Conservation (phyloP, 2,797 vertebrate species). For the Melanotaenia maccullochi region DNA sequence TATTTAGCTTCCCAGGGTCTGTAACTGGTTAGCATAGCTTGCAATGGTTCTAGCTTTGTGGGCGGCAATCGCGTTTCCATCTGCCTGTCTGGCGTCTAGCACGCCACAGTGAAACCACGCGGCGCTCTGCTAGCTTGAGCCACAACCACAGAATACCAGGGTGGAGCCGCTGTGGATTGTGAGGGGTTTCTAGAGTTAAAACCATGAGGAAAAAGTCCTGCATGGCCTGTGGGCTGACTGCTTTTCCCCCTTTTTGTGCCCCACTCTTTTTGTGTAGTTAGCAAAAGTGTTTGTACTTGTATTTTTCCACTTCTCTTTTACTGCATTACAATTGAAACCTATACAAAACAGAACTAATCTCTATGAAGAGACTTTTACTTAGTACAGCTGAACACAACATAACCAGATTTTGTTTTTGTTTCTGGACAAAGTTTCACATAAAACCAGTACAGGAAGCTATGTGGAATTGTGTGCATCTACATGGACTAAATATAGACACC, state of each 20-base stretch:
- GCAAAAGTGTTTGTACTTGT: slow-evolving; percentile 20
- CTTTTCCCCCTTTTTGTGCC: background rate
- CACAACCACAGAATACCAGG: slow-evolving; percentile 79
- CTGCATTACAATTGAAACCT: background rate
- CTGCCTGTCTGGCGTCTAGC: slow-evolving; percentile 78
- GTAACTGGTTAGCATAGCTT: slow-evolving; percentile 68
- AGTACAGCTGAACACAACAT: background rate
- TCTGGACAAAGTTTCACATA: background rate
- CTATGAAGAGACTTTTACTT: background rate
- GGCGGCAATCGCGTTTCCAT: slow-evolving; percentile 76
- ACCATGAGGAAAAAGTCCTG: slow-evolving; percentile 22
- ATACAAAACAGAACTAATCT: background rate
- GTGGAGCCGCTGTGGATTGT: slow-evolving; percentile 65
- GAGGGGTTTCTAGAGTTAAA: slow-evolving; percentile 31
- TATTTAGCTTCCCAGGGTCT: slow-evolving; percentile 78
- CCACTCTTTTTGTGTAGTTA: slow-evolving; percentile 1
- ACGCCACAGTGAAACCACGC: slow-evolving; percentile 73
- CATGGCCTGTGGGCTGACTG: slow-evolving; percentile 35
- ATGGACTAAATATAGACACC: background rate
- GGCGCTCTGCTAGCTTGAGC: slow-evolving; percentile 58
- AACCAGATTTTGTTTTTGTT: background rate
- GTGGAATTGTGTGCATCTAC: background rate
- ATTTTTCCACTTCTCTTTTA: background rate
- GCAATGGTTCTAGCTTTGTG: slow-evolving; percentile 70
- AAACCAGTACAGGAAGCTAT: background rate